Evolutionary conservation across 2,797 vertebrate genomes (phyloP).

Genomic region (Cuculus canorus): DNA sequence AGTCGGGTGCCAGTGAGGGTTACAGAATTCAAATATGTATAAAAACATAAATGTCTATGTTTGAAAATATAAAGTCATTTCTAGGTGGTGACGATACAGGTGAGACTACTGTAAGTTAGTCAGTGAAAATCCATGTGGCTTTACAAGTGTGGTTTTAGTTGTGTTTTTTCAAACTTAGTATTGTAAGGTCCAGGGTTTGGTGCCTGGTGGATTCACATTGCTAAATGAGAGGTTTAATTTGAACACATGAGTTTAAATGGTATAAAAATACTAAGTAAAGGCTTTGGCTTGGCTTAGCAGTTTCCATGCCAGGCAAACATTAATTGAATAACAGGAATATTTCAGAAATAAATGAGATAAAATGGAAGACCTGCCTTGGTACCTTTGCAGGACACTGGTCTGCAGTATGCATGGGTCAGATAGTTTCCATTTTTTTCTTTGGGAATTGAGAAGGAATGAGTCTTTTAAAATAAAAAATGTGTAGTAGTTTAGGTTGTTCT

Average conservation of each 20-base stretch:
- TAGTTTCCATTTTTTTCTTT: not conserved
- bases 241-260: not conserved
- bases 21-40: not conserved
- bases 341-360: not conserved
- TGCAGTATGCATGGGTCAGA: rapidly evolving
- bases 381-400: not conserved
- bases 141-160: not conserved
- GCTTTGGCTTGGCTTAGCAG: not conserved
- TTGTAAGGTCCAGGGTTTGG: not conserved
- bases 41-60: not conserved
- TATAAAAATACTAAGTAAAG: not conserved
- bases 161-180: not conserved
- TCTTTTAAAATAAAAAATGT: not conserved
- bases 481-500: not conserved
- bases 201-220: not conserved
- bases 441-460: not conserved
- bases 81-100: not conserved
- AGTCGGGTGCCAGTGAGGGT: not conserved
- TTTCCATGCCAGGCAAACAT: not conserved
- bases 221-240: not conserved
- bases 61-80: not conserved
- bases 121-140: not conserved
- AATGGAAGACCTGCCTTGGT: not conserved
- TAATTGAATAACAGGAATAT: not conserved
- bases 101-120: not conserved